phyloP scores from a whole-genome alignment of 1,140 invertebrate species.

The Pogonomyrmex barbatus region DNA sequence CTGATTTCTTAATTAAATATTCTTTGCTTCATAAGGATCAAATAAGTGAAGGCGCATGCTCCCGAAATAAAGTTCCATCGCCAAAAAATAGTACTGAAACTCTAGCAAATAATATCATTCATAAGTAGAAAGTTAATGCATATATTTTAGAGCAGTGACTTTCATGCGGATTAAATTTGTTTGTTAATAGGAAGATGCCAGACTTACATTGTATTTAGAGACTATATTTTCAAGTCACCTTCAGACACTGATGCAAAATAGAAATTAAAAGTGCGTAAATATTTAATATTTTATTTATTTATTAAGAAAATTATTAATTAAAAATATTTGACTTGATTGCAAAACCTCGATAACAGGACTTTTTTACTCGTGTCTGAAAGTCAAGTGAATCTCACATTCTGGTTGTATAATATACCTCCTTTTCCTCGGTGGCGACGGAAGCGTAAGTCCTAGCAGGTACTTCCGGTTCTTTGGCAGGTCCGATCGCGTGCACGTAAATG shows the following conservation, averaged over 20 bases:
- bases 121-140: slow-evolving; percentile 28
- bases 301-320: neutral
- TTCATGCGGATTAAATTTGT: slow-evolving; percentile 38
- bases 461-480: slow-evolving; percentile 86
- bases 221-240: slow-evolving; percentile 9
- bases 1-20: neutral
- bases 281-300: slow-evolving; percentile 29
- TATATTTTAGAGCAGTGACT: neutral
- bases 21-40: neutral
- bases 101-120: slow-evolving; percentile 10
- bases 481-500: slow-evolving; percentile 91
- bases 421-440: slow-evolving; percentile 88
- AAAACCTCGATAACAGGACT: neutral
- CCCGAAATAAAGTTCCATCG: neutral
- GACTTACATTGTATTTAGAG: slow-evolving; percentile 48
- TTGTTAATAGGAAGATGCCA: slow-evolving; percentile 62
- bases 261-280: neutral
- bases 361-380: slow-evolving; percentile 32
- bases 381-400: slow-evolving; percentile 9
- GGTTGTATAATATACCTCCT: slow-evolving; percentile 87
- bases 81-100: neutral
- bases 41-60: neutral
- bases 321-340: neutral
- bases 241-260: slow-evolving; percentile 22
- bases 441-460: slow-evolving; percentile 86